Conservation (phyloP, 2,113 vertebrate genomes). For the Gallinago paraguaiae region DNA sequence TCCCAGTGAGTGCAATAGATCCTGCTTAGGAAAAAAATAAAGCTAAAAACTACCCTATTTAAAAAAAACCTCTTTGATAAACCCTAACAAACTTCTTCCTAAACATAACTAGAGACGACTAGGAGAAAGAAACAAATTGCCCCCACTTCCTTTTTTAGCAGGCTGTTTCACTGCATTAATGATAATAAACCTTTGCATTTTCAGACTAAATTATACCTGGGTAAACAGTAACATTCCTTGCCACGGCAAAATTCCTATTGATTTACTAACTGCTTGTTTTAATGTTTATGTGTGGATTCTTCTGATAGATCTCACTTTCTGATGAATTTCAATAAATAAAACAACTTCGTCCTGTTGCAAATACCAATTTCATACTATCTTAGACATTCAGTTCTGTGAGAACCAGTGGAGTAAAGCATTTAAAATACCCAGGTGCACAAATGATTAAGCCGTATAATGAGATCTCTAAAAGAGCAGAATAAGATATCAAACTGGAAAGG, state of each 20-base stretch:
- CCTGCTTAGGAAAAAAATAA: neutral
- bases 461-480: neutral
- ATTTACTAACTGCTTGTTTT: neutral
- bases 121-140: neutral
- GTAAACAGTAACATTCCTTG: neutral
- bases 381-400: neutral
- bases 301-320: neutral
- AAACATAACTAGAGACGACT: neutral
- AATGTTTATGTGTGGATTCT: neutral
- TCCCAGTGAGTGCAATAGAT: neutral
- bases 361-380: neutral
- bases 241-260: neutral
- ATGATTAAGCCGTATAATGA: neutral
- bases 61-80: neutral
- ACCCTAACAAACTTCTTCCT: neutral
- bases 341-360: neutral
- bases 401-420: neutral
- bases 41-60: neutral
- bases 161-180: neutral
- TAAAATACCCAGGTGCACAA: neutral
- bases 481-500: neutral
- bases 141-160: neutral
- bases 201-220: neutral
- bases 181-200: neutral
- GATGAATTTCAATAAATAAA: neutral